phyloP scores from a whole-genome alignment of 2,113 vertebrate species.

The Protobothrops flavoviridis region DNA sequence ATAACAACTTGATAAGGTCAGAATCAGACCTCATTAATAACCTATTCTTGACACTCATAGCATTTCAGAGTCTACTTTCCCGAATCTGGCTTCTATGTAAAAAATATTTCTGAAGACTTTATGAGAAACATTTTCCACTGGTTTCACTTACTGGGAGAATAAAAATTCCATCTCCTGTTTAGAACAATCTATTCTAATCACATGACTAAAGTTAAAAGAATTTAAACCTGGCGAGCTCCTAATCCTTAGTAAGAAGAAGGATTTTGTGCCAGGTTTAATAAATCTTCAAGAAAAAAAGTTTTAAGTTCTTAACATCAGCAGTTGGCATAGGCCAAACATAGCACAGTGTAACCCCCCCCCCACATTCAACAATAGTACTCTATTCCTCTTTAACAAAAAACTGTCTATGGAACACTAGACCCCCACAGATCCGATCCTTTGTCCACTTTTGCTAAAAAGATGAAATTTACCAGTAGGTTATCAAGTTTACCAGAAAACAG shows the following conservation, averaged over 20 bases:
- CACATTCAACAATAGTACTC: neutral
- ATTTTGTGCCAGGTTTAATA: neutral
- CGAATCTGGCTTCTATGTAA: neutral
- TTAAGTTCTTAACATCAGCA: neutral
- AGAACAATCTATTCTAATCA: constrained; percentile 19
- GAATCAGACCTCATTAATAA: constrained; percentile 7
- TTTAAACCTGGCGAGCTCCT: neutral
- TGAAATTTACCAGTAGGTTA: neutral
- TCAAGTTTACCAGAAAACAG: neutral
- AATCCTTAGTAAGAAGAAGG: neutral
- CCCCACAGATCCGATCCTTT: constrained; percentile 10
- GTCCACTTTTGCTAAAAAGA: neutral
- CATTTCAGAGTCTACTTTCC: constrained; percentile 14
- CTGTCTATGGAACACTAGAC: constrained; percentile 9
- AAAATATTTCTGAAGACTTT: constrained; percentile 35
- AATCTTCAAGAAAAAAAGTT: neutral
- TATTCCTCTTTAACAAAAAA: neutral
- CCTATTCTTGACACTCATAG: neutral
- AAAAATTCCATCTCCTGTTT: accelerated
- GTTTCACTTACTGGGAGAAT: constrained; percentile 16
- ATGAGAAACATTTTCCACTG: constrained; percentile 3
- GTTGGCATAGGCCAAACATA: neutral
- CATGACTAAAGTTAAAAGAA: constrained; percentile 25
- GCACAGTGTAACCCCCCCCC: neutral
- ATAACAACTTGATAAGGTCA: constrained; percentile 26